Evolutionary conservation across 35 echinoderm and acorn worm genomes (phyloP).

Genomic region (Heliocidaris tuberculata): DNA sequence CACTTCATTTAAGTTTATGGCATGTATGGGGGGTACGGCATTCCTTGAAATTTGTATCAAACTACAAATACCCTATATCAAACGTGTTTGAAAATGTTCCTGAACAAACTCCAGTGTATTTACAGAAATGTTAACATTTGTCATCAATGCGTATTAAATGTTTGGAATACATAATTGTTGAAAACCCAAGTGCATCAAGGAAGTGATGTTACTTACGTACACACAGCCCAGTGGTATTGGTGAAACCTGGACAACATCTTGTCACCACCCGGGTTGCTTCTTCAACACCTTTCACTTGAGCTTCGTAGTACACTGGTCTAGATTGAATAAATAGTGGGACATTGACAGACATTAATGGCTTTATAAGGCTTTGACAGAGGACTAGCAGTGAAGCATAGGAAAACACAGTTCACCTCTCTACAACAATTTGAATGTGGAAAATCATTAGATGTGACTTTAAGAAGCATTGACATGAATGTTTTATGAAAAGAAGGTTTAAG

Average conservation of each 20-base stretch:
- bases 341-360: not conserved
- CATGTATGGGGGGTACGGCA: too few species aligned
- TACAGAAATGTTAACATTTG: too few species aligned
- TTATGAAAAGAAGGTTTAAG: not conserved
- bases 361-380: not conserved
- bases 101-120: too few species aligned
- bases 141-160: too few species aligned
- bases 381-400: not conserved
- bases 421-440: not conserved
- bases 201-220: slow-evolving; percentile 1
- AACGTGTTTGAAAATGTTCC: too few species aligned
- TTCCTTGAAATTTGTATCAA: too few species aligned
- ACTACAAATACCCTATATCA: too few species aligned
- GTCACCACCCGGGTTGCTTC: slow-evolving; percentile 24
- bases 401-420: not conserved
- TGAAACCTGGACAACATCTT: slow-evolving; percentile 37
- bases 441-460: not conserved
- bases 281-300: not conserved
- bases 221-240: slow-evolving; percentile 18
- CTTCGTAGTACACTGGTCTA: not conserved
- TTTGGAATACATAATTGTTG: too few species aligned
- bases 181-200: too few species aligned
- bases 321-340: not conserved
- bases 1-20: too few species aligned
- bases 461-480: not conserved